phyloP scores from a whole-genome alignment of 2,888 invertebrate genomes.

The Toxonevra muliebris region DNA sequence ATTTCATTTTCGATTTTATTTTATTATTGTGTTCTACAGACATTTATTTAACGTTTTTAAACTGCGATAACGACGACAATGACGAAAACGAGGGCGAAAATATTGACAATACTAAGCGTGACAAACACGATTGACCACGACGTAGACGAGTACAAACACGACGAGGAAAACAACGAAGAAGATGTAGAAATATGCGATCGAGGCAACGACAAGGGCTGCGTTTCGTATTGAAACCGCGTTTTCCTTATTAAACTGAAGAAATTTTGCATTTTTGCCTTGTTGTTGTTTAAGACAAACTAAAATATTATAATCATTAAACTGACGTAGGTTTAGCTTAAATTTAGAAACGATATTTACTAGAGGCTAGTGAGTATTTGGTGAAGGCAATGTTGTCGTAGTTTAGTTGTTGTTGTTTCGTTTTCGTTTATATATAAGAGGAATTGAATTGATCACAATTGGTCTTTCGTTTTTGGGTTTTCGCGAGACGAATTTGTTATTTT shows the following conservation, averaged over 20 bases:
- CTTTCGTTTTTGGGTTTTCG: background rate
- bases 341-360: too few relatives aligned
- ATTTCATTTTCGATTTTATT: conserved; percentile 61
- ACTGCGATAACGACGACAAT: background rate
- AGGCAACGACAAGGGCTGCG: background rate
- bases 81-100: background rate
- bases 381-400: too few relatives aligned
- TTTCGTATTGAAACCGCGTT: conserved; percentile 1
- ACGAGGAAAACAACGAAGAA: background rate
- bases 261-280: background rate
- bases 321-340: too few relatives aligned
- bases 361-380: too few relatives aligned
- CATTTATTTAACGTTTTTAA: conserved; percentile 50
- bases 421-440: background rate
- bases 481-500: background rate
- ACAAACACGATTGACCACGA: background rate
- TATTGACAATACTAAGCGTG: too few relatives aligned
- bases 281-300: background rate
- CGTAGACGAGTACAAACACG: background rate
- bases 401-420: conserved; percentile 1
- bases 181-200: background rate
- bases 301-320: too few relatives aligned
- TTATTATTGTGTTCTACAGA: conserved; percentile 56
- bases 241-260: background rate
- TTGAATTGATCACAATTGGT: background rate